Evolutionary conservation across 1,140 invertebrate species (phyloP), one percentile per base, ranked within the genome.

Genomic region (Atta colombica): DNA sequence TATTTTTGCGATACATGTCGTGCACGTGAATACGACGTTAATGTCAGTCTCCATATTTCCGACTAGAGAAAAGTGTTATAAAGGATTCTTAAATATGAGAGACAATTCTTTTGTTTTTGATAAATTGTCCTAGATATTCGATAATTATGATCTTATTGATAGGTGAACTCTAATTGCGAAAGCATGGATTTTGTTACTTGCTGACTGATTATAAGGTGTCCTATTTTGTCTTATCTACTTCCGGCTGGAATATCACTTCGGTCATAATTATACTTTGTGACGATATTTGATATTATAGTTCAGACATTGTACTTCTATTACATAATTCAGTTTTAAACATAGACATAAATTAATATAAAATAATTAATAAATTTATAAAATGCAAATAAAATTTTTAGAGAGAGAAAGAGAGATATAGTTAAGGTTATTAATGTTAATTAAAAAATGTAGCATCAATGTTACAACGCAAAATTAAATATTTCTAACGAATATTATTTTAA

Each of bases 1-100:
- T 89, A 86, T 88, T 90, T 89, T 88, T 89, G 51, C 66, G 55
- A 58, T 75, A 35, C 86, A 35, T 71, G 55, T 81, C 49, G 68
- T 53, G 74, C 61, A 74, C 68, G 63, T 77, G 86, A 87, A 88
- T 78, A 45, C 81, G 51, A 31, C 39, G 65, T 85, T 77, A 89
- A 90, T 74, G 58, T 88, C 60, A 39, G 25, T 53, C 18, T 31
- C 66, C 55, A 28, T 71, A 39, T 88, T 89, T 75, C 28, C 63
- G 25, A 45, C 0, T 61, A 31, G 8, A 51, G 14, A 16, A 84
- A n/a, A 21, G 5, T 49, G 51, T 84, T 12, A 74, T 12, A 72
- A 75, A 25, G 18, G 28, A 12, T 74, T 14, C 7, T 39, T 7
- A n/a, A 31, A 45, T 21, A 68, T 31, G 2, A 49, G 4, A 8